These are phyloP conservation scores for Periplaneta americana DNA, from an alignment of 1,140 invertebrate species.

Conservation along the genomic window DNA sequence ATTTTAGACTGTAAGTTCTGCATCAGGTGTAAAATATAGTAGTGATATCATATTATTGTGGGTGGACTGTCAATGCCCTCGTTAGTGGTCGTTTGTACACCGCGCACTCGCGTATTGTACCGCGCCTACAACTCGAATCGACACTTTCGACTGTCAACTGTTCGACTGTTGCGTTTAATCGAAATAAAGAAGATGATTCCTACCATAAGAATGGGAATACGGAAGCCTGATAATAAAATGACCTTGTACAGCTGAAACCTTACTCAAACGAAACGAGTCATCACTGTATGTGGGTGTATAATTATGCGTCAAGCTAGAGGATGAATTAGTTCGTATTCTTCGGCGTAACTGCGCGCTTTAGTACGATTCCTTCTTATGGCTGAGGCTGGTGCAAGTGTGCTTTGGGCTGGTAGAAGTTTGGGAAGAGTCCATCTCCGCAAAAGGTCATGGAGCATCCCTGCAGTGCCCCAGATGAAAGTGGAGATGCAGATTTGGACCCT, in stretches of 20 bases:
- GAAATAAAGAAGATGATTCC: no score
- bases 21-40: no score
- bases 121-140: no score
- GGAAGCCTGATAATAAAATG: neutral
- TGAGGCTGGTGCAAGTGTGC: neutral
- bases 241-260: neutral
- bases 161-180: no score
- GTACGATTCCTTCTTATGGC: neutral
- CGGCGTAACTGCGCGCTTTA: neutral
- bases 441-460: conserved; percentile 4
- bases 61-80: no score
- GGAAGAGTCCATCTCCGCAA: neutral
- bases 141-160: no score
- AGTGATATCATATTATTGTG: no score
- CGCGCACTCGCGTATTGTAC: no score
- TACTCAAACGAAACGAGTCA: neutral
- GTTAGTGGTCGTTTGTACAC: no score
- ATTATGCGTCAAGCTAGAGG: neutral
- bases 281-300: neutral
- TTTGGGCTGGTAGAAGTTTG: neutral
- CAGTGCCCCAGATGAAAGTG: conserved; percentile 30
- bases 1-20: no score
- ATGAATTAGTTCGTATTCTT: neutral
- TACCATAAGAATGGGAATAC: no score
- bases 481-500: conserved; percentile 42